phyloP scores from a whole-genome alignment of 2,113 vertebrate genomes.

The Neolamprologus falcicula region DNA sequence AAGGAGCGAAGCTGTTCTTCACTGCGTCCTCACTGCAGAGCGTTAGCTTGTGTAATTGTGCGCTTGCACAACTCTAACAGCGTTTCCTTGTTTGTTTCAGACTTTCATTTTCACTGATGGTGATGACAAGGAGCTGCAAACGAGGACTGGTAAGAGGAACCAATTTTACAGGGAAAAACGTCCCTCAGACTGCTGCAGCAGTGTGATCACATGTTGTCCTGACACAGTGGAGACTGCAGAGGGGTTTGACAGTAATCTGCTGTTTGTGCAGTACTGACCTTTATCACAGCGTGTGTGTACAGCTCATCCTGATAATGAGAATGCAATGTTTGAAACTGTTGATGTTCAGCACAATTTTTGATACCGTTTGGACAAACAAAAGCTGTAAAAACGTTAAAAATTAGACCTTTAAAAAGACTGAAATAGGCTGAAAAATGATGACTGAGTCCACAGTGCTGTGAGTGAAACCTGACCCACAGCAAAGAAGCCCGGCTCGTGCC shows the following conservation, averaged over 20 bases:
- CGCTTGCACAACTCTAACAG: neutral
- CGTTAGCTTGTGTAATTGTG: neutral
- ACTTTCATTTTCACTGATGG: conserved; percentile 94
- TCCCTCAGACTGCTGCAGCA: neutral
- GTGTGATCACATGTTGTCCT: neutral
- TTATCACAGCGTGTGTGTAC: neutral
- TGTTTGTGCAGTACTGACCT: neutral
- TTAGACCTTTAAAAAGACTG: neutral
- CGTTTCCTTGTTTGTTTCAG: conserved; percentile 59
- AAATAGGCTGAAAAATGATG: neutral
- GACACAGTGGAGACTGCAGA: neutral
- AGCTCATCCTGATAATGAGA: neutral
- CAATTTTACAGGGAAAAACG: neutral
- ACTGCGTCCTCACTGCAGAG: neutral
- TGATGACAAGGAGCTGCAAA: conserved; percentile 82
- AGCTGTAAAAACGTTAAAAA: neutral
- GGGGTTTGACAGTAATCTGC: neutral
- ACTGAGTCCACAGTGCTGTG: neutral
- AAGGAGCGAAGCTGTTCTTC: neutral
- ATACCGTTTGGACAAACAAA: neutral
- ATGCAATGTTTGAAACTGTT: neutral
- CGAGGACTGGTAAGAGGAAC: conserved; percentile 72
- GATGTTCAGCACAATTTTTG: neutral
- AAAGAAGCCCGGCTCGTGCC: accelerated
- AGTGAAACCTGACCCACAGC: neutral